Evolutionary conservation across 1,140 invertebrate genomes (phyloP).

Genomic region (Pogonognathellus flavescens): DNA sequence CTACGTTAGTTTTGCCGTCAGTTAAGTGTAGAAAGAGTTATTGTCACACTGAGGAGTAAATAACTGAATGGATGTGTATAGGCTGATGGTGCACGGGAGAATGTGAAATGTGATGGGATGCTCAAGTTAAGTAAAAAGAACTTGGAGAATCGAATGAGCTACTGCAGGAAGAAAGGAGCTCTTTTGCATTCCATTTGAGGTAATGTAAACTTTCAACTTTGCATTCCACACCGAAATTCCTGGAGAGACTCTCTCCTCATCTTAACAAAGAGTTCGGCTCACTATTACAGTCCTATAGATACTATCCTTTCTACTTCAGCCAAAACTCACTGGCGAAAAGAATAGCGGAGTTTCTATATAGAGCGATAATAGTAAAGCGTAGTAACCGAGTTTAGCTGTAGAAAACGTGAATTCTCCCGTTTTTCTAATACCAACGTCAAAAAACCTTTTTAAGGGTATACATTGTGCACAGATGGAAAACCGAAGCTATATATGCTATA

Average conservation of each 20-base stretch:
- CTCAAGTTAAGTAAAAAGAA: conserved; percentile 31
- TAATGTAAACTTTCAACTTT: conserved; percentile 52
- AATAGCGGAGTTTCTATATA: no score
- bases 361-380: no score
- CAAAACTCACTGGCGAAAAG: no score
- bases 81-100: background rate
- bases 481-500: no score
- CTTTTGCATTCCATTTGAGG: conserved; percentile 53
- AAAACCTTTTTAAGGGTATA: no score
- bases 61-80: conserved; percentile 19
- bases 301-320: no score
- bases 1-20: background rate
- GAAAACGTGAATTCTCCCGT: no score
- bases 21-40: conserved; percentile 28
- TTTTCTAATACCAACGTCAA: no score
- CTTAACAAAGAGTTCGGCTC: background rate
- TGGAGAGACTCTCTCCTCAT: conserved; percentile 35
- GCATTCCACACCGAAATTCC: conserved; percentile 51
- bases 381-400: no score
- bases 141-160: conserved; percentile 16
- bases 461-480: no score
- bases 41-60: conserved; percentile 10
- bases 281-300: no score
- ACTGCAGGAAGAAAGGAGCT: conserved; percentile 37
- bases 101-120: background rate